A percentile compares a stretch with the other conserved stretches of the same genome.
Conservation (phyloP, 2,113 vertebrate species). For the Fulmarus glacialis region DNA sequence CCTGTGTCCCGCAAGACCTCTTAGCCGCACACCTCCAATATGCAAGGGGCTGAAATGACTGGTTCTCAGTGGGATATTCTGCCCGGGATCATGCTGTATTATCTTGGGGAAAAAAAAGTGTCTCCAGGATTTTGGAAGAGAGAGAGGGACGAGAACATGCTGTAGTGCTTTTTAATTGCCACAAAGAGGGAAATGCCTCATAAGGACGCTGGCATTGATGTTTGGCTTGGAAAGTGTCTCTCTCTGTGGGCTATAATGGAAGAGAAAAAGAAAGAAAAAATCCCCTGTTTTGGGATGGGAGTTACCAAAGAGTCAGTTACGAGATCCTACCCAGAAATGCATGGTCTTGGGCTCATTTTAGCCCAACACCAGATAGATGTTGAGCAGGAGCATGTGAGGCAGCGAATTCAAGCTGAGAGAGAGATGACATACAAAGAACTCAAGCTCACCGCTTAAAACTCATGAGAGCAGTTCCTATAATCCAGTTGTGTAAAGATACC, state of each 20-base stretch:
- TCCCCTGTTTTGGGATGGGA: not conserved
- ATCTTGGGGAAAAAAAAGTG: not conserved
- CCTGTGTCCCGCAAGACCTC: not conserved
- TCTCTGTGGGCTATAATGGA: not conserved
- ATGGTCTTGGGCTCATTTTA: not conserved
- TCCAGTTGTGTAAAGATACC: not conserved
- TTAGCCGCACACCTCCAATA: not conserved
- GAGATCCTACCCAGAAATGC: not conserved
- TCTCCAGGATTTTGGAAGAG: not conserved
- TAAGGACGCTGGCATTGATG: not conserved
- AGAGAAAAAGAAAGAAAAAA: not conserved
- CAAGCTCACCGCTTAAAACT: not conserved
- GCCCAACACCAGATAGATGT: not conserved
- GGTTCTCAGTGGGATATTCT: not conserved
- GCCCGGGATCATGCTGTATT: not conserved
- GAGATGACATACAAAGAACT: not conserved
- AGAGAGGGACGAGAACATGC: not conserved
- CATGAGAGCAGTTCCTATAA: not conserved
- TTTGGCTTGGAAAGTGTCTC: not conserved
- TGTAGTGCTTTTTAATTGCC: not conserved
- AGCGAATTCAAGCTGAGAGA: not conserved
- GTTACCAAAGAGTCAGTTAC: not conserved
- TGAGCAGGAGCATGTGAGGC: not conserved
- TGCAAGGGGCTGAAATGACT: not conserved
- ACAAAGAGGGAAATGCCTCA: not conserved